phyloP scores from a whole-genome alignment of 2,888 invertebrate species.

The Heliconius aoede region DNA sequence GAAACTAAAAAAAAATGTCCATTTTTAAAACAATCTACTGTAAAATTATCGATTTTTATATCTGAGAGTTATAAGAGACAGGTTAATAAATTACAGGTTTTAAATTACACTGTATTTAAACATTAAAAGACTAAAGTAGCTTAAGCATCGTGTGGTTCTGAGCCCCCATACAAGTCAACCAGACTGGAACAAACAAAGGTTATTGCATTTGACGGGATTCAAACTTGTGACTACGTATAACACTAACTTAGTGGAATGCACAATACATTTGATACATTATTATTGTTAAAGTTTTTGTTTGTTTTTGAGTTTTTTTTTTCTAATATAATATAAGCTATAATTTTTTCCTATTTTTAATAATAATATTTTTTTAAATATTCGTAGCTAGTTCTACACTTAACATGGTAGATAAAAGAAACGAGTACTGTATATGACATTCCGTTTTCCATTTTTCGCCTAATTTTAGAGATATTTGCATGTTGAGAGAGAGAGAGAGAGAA shows the following conservation, averaged over 20 bases:
- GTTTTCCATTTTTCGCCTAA: too few relatives aligned
- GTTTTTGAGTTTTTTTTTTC: background rate
- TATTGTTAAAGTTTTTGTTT: background rate
- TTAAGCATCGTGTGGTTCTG: background rate
- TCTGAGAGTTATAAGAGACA: too few relatives aligned
- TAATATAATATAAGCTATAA: too few relatives aligned
- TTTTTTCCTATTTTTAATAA: too few relatives aligned
- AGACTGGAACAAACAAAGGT: conserved; percentile 26
- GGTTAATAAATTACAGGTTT: background rate
- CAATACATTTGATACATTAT: background rate
- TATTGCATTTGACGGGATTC: conserved; percentile 22
- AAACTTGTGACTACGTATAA: background rate
- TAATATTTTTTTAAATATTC: too few relatives aligned
- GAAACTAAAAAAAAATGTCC: background rate
- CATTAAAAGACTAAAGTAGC: background rate
- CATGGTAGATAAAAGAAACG: too few relatives aligned
- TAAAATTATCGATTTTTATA: too few relatives aligned
- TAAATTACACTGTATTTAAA: background rate
- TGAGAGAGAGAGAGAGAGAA: too few relatives aligned
- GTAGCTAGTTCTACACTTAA: too few relatives aligned
- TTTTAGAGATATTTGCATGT: too few relatives aligned
- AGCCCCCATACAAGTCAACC: conserved; percentile 12
- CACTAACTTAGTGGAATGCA: background rate
- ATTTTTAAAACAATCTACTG: background rate
- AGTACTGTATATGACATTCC: too few relatives aligned